Evolutionary conservation across 2,113 vertebrate species (phyloP).

Genomic region (Panurus biarmicus): DNA sequence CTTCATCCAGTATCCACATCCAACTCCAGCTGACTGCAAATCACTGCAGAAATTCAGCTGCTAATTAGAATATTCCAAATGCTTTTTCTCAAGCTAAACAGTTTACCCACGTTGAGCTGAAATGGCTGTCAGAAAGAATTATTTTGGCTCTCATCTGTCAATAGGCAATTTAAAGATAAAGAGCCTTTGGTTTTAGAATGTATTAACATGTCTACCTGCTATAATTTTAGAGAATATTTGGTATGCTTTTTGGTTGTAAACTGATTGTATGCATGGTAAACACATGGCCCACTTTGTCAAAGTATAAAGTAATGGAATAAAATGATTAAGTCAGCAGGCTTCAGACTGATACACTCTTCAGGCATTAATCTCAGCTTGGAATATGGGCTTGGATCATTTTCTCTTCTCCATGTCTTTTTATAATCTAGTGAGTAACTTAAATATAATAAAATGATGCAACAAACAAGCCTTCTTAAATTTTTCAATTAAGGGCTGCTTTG

Average conservation of each 20-base stretch:
- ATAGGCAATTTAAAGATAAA: not conserved
- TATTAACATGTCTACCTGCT: not conserved
- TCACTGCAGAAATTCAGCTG: not conserved
- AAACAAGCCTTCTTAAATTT: not conserved
- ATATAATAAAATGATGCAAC: not conserved
- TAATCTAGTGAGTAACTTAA: not conserved
- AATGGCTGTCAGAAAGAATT: not conserved
- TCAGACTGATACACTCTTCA: not conserved
- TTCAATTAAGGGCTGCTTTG: not conserved
- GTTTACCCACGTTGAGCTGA: not conserved
- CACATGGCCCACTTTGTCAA: not conserved
- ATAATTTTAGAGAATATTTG: not conserved
- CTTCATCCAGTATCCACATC: not conserved
- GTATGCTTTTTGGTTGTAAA: not conserved
- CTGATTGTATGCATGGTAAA: not conserved
- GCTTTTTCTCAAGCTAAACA: not conserved
- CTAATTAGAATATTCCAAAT: not conserved
- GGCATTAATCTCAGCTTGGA: not conserved
- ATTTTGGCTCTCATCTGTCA: not conserved
- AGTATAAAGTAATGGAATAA: not conserved
- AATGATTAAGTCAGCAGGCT: not conserved
- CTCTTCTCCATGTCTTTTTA: not conserved
- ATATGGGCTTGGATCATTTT: not conserved
- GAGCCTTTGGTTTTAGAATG: not conserved
- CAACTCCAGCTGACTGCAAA: not conserved